phyloP scores from a whole-genome alignment of 2,797 vertebrate genomes.

The Cryptoprocta ferox region DNA sequence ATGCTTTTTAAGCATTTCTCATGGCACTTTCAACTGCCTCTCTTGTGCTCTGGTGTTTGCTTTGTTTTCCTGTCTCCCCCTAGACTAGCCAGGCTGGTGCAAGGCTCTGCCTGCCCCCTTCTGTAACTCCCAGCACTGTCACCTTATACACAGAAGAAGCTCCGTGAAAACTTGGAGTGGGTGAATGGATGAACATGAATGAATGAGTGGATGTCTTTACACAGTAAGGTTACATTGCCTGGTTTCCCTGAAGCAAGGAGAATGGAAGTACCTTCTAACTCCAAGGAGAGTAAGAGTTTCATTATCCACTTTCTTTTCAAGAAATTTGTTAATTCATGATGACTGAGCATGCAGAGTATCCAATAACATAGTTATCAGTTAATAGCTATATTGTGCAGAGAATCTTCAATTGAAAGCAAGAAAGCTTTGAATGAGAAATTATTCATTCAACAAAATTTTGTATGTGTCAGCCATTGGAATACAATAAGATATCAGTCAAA shows the following conservation, averaged over 20 bases:
- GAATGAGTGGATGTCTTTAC: not conserved
- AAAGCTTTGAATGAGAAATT: slow-evolving; percentile 24
- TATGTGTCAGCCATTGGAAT: not conserved
- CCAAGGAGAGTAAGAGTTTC: not conserved
- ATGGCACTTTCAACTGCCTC: not conserved
- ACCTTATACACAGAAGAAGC: not conserved
- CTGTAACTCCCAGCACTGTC: not conserved
- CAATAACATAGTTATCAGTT: not conserved
- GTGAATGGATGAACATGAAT: not conserved
- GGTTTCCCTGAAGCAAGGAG: not conserved
- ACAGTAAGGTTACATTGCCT: not conserved
- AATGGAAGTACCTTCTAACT: not conserved
- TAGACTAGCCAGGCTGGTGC: not conserved
- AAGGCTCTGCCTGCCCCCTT: not conserved
- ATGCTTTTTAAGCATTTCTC: not conserved
- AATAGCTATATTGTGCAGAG: not conserved
- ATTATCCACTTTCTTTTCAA: not conserved
- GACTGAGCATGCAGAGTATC: not conserved
- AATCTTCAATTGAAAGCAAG: not conserved
- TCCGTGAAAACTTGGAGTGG: not conserved
- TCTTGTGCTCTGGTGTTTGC: not conserved
- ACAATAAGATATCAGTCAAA: not conserved
- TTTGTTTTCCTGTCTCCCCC: not conserved
- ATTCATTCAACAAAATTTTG: not conserved
- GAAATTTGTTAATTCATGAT: not conserved